phyloP scores from a whole-genome alignment of 2,113 vertebrate species.

The Phoenicopterus ruber region DNA sequence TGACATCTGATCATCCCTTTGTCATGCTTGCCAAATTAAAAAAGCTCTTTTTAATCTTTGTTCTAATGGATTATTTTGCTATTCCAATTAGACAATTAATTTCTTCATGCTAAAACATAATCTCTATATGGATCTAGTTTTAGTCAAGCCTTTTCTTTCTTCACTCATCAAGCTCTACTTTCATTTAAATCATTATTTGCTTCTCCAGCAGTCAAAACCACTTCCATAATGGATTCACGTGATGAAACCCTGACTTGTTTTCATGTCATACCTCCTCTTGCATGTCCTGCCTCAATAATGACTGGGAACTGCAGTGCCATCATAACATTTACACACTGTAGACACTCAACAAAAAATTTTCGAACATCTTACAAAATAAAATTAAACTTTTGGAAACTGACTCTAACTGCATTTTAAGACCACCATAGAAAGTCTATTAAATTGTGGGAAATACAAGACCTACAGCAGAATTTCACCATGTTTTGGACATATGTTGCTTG shows the following conservation, averaged over 20 bases:
- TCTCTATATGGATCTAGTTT: not conserved
- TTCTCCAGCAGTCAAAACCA: not conserved
- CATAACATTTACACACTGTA: not conserved
- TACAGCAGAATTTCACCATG: not conserved
- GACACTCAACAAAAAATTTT: not conserved
- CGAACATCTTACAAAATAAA: not conserved
- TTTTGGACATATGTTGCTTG: not conserved
- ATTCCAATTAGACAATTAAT: not conserved
- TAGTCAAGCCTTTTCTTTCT: not conserved
- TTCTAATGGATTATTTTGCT: not conserved
- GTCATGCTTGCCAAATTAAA: not conserved
- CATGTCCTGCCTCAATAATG: not conserved
- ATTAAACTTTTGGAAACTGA: not conserved
- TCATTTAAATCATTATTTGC: not conserved
- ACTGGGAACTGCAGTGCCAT: not conserved
- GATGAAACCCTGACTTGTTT: not conserved
- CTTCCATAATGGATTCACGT: not conserved
- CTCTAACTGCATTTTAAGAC: not conserved
- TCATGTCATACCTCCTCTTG: not conserved
- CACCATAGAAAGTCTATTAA: not conserved
- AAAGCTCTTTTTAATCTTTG: not conserved
- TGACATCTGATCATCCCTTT: not conserved
- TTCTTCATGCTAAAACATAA: not conserved
- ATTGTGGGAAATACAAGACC: not conserved
- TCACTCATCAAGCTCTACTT: not conserved